Conservation (phyloP, 1,140 invertebrate genomes). For the Phthorimaea operculella region DNA sequence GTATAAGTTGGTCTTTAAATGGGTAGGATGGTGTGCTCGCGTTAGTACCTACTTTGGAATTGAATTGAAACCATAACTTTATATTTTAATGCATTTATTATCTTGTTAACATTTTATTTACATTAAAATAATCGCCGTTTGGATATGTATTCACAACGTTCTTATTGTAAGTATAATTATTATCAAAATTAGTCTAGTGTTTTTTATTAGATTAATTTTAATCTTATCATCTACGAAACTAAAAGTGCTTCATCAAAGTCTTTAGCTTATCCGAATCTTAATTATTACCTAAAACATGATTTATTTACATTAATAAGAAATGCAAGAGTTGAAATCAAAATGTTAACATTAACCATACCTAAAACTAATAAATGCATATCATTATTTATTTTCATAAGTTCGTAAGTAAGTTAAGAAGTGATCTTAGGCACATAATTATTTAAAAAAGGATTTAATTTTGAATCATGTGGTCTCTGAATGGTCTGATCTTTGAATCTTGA, state of each 20-base stretch:
- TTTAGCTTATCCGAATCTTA: neutral
- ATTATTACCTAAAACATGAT: neutral
- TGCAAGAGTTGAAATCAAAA: neutral
- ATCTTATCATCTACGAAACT: neutral
- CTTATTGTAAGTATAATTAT: neutral
- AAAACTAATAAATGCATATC: neutral
- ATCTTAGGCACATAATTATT: too few species aligned
- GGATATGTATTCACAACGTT: slow-evolving; percentile 1
- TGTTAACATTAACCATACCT: too few species aligned
- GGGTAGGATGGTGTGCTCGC: neutral
- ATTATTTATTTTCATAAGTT: neutral
- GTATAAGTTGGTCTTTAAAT: too few species aligned
- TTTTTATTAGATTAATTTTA: neutral
- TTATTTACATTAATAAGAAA: neutral
- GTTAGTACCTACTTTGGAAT: too few species aligned
- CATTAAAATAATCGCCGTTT: neutral
- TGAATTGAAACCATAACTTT: neutral
- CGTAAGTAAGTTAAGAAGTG: too few species aligned
- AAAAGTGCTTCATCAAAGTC: neutral
- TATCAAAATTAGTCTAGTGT: slow-evolving; percentile 1
- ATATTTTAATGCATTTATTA: slow-evolving; percentile 1
- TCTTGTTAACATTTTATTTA: neutral
- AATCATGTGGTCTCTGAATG: too few species aligned
- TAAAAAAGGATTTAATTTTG: too few species aligned
- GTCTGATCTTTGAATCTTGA: too few species aligned